A percentile compares a stretch with the other conserved stretches of the same genome.
phyloP scores from a whole-genome alignment of 2,888 invertebrate genomes.

The Chymomyza amoena region DNA sequence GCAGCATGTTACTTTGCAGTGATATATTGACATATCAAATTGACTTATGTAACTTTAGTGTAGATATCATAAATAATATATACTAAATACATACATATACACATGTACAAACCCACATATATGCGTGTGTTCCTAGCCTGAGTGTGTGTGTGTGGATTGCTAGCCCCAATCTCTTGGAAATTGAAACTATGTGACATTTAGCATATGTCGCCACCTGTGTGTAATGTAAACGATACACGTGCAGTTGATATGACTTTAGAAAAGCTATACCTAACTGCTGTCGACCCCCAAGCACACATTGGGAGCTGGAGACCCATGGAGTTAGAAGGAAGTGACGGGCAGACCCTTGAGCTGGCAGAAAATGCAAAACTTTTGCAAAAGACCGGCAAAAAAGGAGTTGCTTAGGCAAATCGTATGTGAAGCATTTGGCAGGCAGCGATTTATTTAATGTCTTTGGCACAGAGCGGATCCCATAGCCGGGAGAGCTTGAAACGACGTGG shows the following conservation, averaged over 20 bases:
- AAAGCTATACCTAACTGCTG: not conserved
- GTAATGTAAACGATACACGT: constrained; percentile 61
- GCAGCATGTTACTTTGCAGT: constrained; percentile 1
- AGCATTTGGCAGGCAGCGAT: constrained; percentile 78
- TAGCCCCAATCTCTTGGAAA: constrained; percentile 8
- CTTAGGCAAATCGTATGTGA: constrained; percentile 74
- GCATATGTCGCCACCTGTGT: constrained; percentile 69
- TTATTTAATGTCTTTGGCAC: constrained; percentile 77
- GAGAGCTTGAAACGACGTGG: not conserved
- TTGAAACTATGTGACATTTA: constrained; percentile 63
- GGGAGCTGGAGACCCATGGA: not conserved
- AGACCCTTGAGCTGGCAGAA: constrained; percentile 42
- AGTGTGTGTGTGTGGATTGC: not conserved
- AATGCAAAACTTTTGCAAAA: constrained; percentile 62
- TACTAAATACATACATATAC: constrained; percentile 7
- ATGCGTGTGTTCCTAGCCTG: not conserved
- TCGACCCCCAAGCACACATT: not conserved
- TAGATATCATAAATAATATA: constrained; percentile 32
- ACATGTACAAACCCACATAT: constrained; percentile 6
- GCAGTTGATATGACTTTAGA: constrained; percentile 46
- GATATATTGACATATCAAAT: constrained; percentile 3
- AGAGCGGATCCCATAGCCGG: not conserved
- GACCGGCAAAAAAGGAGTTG: constrained; percentile 46
- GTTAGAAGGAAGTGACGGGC: not conserved
- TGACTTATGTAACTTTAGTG: constrained; percentile 13